Base-by-base conservation (phyloP, 1,140 invertebrate genomes). In the Drosophila dunni region DNA sequence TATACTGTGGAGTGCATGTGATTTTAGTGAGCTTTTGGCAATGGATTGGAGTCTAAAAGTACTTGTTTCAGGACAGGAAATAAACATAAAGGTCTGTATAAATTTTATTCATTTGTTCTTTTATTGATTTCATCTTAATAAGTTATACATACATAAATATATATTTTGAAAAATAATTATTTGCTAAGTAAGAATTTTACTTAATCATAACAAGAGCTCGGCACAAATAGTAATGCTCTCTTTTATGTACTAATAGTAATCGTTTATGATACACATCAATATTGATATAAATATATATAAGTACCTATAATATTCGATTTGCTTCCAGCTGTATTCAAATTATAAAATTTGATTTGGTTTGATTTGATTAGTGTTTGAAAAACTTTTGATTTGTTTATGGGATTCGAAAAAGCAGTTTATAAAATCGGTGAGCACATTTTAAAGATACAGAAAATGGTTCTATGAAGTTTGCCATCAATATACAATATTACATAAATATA, bases 361-460 rank as follows among this genome's bases (percentile, higher is more conserved):
- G 24, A 3, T 29, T 29, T 71, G 44, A 10, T 36, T 56, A 45
- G 34, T 34, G 20, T 71, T 54, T 64, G 61, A 40, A 34, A 33
- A 38, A 11, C n/a, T 61, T 75, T 76, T 72, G 62, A 72, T 72
- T 76, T 65, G 6, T 40, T 69, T 46, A 40, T 58, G 33, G 20
- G 44, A 46, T 53, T 33, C 50, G 33, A 13, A 60, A 29, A 67
- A 61, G 51, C 57, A 74, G 42, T 42, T 74, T 83, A 88, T 54
- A 88, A 88, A 80, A 89, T 88, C 84, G 84, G 84, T 88, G 84
- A 88, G 84, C 74, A 89, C 62, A 80, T 84, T 75, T 61, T 86
- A 63, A 68, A 62, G 24, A 29, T 29, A 29, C 4, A 29, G 24
- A 81, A 56, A 65, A 78, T 69, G 57, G 46, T 71, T 15, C 67